These are phyloP conservation scores for Teinopalpus imperialis DNA, from an alignment of 2,888 invertebrate genomes.

Conservation along the genomic window DNA sequence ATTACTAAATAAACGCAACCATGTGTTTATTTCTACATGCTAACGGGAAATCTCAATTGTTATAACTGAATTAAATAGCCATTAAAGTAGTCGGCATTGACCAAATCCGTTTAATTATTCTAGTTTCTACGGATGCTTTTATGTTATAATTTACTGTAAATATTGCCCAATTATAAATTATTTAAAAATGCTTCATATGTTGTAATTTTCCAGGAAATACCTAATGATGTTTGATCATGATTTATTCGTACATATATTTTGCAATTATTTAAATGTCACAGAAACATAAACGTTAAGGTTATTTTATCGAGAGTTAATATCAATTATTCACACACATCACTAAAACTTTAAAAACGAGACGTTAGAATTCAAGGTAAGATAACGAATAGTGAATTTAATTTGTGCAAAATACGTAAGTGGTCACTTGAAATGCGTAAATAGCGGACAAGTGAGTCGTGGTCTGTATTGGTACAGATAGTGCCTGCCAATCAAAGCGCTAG, in stretches of 20 bases:
- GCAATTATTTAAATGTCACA: too few species aligned
- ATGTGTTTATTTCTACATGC: not conserved
- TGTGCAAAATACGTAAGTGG: constrained; percentile 50
- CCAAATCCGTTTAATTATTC: not conserved
- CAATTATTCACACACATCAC: too few species aligned
- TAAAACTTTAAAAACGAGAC: constrained; percentile 41
- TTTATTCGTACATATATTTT: too few species aligned
- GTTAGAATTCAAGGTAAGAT: constrained; percentile 65
- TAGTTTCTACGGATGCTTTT: constrained; percentile 5
- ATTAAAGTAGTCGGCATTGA: not conserved
- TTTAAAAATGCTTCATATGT: not conserved
- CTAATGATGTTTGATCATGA: too few species aligned
- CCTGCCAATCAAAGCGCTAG: constrained; percentile 37
- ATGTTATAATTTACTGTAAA: not conserved
- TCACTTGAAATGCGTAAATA: constrained; percentile 43
- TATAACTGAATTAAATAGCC: constrained; percentile 1
- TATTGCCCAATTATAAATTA: not conserved
- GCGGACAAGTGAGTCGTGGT: constrained; percentile 41
- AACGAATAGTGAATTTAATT: constrained; percentile 64
- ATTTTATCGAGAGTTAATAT: too few species aligned
- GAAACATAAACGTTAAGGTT: too few species aligned
- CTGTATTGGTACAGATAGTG: constrained; percentile 29
- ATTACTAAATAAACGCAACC: not conserved
- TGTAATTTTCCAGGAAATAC: constrained; percentile 1
- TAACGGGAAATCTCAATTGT: constrained; percentile 3